Base-by-base conservation (phyloP, 2,113 vertebrate species). In the Diadophis punctatus region DNA sequence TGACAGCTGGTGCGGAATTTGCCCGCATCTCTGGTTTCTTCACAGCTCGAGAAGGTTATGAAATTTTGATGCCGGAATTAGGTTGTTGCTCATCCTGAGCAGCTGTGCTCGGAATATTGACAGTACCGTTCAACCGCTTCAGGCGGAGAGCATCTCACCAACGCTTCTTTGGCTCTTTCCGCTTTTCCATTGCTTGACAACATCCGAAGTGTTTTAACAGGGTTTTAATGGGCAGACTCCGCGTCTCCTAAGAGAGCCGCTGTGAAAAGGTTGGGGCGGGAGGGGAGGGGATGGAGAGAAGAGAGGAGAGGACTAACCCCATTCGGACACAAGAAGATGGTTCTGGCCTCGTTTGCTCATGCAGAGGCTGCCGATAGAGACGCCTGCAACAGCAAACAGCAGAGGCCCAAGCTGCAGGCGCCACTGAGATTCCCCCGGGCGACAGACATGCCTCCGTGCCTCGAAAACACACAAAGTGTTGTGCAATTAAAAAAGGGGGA, bases 181-280 rank as follows among this genome's bases (percentile, higher is more conserved):
- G 97, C 96, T 97, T 97, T 98, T 93, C 98, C 97, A 96, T 97
- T 97, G 98, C 98, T 60, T 98, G 98, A 99, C 99, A 99, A 98
- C 98, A 98, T 98, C 98, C 98, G 98, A 98, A 99, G 98, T 99
- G 99, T 99, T 99, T 99, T 99, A 99, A 99, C 99, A 99, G 98
- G 98, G 98, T 98, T 99, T 99, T 99, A 99, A 99, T 99, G 99
- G 99, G 98, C 98, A 97, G 97, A 96, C 98, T 98, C 98, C 96
- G 97, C 92, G 95, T 97, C 98, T 99, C 98, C 98, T 98, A 97
- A 97, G 98, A 99, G 98, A 98, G 96, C 98, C 98, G 98, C 98
- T 1, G 97, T 96, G 97, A 98, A 98, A 97, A 86, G 88, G 60
- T 18, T 1, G 68, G 20, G 6, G 8, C 3, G 14, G 10, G 18